phyloP scores from a whole-genome alignment of 30 jellyfish, hydroid and myxozoan species.

The Cassiopea xamachana region DNA sequence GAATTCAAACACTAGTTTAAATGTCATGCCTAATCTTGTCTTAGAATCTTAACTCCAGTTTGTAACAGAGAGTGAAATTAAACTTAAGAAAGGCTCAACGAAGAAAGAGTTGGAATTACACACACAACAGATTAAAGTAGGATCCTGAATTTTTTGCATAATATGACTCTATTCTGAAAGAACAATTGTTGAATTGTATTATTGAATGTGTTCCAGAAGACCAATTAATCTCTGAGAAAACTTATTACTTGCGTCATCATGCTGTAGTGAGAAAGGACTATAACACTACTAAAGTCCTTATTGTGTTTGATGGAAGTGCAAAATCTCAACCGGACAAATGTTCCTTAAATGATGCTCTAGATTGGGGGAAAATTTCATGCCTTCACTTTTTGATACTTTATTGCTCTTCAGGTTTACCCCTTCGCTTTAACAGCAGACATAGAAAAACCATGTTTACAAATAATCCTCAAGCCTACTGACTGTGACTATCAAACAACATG shows the following conservation, averaged over 20 bases:
- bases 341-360: constrained; percentile 44
- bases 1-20: neutral
- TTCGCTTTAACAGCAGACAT: constrained; percentile 50
- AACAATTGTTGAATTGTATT: constrained; percentile 12
- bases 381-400: constrained; percentile 27
- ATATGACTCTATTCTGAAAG: constrained; percentile 37
- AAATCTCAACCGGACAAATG: neutral
- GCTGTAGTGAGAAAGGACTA: constrained; percentile 47
- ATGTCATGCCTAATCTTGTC: constrained; percentile 6
- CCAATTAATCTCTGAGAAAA: neutral
- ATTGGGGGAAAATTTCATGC: constrained; percentile 17
- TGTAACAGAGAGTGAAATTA: neutral
- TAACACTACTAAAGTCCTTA: constrained; percentile 41
- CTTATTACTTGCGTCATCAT: constrained; percentile 42
- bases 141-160: constrained; percentile 34
- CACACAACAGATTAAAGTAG: neutral
- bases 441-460: constrained; percentile 52
- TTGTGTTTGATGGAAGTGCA: constrained; percentile 66
- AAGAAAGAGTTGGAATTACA: neutral
- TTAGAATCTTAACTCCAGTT: neutral
- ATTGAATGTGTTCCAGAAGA: constrained; percentile 48
- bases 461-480: constrained; percentile 12
- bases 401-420: constrained; percentile 27
- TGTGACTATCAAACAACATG: constrained; percentile 50
- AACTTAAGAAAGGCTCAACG: neutral